A percentile compares a stretch with the other conserved stretches of the same genome.
Evolutionary conservation across 2,113 vertebrate species (phyloP).

Genomic region (Charadrius vociferus): DNA sequence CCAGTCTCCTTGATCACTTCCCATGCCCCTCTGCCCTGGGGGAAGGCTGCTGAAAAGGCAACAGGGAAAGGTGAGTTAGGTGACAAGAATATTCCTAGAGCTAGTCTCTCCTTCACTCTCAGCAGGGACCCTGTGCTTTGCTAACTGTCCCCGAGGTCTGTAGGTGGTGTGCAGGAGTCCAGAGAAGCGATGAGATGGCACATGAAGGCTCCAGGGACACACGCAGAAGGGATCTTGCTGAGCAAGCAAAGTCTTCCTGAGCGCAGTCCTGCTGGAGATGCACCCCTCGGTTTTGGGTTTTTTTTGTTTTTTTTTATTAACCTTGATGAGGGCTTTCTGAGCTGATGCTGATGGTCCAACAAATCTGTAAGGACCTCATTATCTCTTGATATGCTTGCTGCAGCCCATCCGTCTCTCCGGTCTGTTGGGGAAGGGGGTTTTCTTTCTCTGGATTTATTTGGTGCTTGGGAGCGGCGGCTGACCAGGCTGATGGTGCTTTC

Average conservation of each 20-base stretch:
- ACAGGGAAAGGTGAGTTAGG: conserved; percentile 65
- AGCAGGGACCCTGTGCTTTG: conserved; percentile 40
- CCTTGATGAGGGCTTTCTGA: conserved; percentile 5
- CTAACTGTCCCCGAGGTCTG: conserved; percentile 38
- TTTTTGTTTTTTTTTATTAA: background rate
- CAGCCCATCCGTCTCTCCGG: background rate
- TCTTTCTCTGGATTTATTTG: background rate
- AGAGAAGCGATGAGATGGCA: conserved; percentile 34
- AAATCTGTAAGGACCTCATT: background rate
- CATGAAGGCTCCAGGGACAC: conserved; percentile 27
- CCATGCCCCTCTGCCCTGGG: conserved; percentile 62
- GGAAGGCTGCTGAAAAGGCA: conserved; percentile 55
- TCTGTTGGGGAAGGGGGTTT: conserved; percentile 32
- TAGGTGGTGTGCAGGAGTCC: conserved; percentile 49
- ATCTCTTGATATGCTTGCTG: conserved; percentile 4
- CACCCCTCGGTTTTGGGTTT: background rate
- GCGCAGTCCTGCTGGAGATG: conserved; percentile 19
- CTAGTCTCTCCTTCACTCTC: conserved; percentile 35
- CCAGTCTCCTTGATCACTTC: conserved; percentile 51
- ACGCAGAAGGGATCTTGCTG: conserved; percentile 27
- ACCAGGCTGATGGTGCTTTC: background rate
- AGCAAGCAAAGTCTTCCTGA: conserved; percentile 20
- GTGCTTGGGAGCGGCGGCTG: background rate
- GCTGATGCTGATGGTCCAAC: background rate
- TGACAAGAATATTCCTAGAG: conserved; percentile 53